Conservation (phyloP, 2,888 invertebrate species). For the Drosophila meridiana region DNA sequence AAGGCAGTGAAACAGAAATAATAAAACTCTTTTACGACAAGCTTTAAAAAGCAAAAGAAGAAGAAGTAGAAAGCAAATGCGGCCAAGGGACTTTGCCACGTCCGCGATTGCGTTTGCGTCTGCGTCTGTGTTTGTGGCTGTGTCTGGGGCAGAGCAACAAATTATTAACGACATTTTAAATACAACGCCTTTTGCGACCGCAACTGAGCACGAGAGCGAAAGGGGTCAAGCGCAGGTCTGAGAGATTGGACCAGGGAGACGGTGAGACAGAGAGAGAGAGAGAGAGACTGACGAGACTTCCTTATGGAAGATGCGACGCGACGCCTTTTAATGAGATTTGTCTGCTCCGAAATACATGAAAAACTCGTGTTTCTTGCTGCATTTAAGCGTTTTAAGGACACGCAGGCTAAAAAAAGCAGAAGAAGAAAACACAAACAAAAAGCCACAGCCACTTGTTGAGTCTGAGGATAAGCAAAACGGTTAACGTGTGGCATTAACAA, state of each 20-base stretch:
- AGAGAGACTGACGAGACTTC: conserved; percentile 14
- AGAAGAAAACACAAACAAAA: conserved; percentile 14
- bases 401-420: conserved; percentile 48
- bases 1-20: conserved; percentile 68
- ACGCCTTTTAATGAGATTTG: conserved; percentile 81
- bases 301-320: conserved; percentile 51
- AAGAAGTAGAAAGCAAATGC: conserved; percentile 29
- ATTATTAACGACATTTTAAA: conserved; percentile 82
- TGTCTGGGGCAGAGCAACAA: conserved; percentile 66
- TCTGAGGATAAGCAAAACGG: conserved; percentile 31
- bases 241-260: conserved; percentile 6
- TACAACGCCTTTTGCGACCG: conserved; percentile 63
- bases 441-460: conserved; percentile 35
- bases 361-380: conserved; percentile 70
- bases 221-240: conserved; percentile 51
- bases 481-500: conserved; percentile 59
- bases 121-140: conserved; percentile 9
- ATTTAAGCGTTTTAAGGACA: conserved; percentile 71
- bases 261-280: neutral
- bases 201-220: conserved; percentile 46
- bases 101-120: conserved; percentile 1
- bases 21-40: conserved; percentile 75
- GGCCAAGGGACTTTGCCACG: conserved; percentile 36
- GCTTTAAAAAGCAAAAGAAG: conserved; percentile 44
- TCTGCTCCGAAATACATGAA: conserved; percentile 67